Evolutionary conservation across 2,797 vertebrate genomes (phyloP), one percentile per base, ranked within the genome.

Genomic region (Rhynchonycteris naso): DNA sequence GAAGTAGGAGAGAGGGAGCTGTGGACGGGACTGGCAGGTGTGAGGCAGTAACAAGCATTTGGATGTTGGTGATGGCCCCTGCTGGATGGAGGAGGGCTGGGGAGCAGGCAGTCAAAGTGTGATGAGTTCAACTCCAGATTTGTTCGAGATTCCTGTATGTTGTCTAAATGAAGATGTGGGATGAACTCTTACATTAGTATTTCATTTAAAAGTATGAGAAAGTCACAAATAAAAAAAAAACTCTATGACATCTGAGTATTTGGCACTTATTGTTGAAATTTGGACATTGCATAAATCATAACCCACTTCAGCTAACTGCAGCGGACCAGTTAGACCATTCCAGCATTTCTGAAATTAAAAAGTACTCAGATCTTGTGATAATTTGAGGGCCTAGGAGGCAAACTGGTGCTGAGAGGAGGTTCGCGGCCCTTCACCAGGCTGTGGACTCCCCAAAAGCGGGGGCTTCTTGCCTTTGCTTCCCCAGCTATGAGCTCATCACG

Each of bases 171-270:
- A 43, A 79, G 56, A 38, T 47, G 59, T 35, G 50, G 35, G 22
- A 61, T 56, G 75, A 89, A 19, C 30, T 88, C 28, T 63, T 87
- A 35, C 19, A 5, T 90, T 84, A 91, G 68, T 68, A 69, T 91
- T 93, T 91, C 24, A 65, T 81, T 95, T 63, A 69, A 93, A 88
- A 93, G 43, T 59, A 89, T 4, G 52, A 65, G 86, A 94, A 81
- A 78, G 19, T 79, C 38, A 30, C 35, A 33, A 52, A 35, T 33
- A 82, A 47, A 52, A 35, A 71, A 79, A 88, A 61, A 54, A 6
- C 12, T 35, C 47, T 63, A 87, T 43, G 58, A 66, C 78, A 38
- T 87, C 52, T 78, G 9, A 54, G 8, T 61, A 9, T 90, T 81
- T 87, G 61, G 33, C 35, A 26, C 13, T 76, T 30, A 33, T 63